A percentile compares a stretch with the other conserved stretches of the same genome.
Conservation (phyloP, 2,113 vertebrate genomes). For the Pedionomus torquatus region DNA sequence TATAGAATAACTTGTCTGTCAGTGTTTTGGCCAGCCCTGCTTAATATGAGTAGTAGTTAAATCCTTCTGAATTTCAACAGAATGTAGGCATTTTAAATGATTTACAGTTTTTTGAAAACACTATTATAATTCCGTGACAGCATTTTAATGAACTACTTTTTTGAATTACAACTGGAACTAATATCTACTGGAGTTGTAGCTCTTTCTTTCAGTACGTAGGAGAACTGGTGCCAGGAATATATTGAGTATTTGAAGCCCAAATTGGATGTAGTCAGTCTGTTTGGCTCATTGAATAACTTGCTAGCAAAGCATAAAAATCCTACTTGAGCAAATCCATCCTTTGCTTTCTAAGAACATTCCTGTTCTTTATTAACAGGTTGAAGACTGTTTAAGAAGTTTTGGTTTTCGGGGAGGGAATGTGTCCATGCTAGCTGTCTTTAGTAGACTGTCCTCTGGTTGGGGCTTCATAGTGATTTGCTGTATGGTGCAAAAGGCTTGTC, state of each 20-base stretch:
- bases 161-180: conserved; percentile 8
- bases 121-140: not conserved
- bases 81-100: not conserved
- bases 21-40: not conserved
- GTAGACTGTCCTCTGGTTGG: not conserved
- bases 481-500: not conserved
- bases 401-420: not conserved
- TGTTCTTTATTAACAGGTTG: not conserved
- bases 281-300: conserved; percentile 9
- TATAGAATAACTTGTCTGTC: not conserved
- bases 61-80: not conserved
- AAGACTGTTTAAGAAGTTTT: not conserved
- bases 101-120: conserved; percentile 12
- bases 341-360: conserved; percentile 23
- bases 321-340: not conserved
- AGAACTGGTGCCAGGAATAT: conserved; percentile 38
- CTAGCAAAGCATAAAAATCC: not conserved
- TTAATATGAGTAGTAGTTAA: not conserved
- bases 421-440: not conserved
- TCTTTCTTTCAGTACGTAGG: not conserved
- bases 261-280: not conserved
- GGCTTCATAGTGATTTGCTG: not conserved
- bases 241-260: conserved; percentile 13
- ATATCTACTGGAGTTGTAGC: conserved; percentile 14
- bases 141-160: conserved; percentile 24